Conservation (phyloP, 2,888 invertebrate species). For the Calameuta filiformis region DNA sequence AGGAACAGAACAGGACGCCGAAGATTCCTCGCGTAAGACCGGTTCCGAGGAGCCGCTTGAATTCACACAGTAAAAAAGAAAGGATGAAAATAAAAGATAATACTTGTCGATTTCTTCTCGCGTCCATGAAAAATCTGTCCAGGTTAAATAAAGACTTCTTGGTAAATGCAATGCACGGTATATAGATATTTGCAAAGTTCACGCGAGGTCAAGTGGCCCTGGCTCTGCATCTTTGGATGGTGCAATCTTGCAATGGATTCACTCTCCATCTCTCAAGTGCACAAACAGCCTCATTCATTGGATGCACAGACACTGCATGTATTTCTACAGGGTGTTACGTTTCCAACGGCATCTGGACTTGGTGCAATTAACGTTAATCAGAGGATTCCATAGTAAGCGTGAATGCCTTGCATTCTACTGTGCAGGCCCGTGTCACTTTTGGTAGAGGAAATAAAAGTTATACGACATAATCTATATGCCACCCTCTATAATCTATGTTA, state of each 20-base stretch:
- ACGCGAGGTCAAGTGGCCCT: constrained; percentile 33
- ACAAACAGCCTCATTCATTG: not conserved
- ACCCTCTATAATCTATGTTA: not conserved
- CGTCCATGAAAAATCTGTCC: not conserved
- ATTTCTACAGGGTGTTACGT: not conserved
- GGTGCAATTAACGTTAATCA: not conserved
- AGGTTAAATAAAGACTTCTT: constrained; percentile 12
- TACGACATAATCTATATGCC: not conserved
- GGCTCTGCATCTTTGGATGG: not conserved
- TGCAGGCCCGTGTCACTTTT: not conserved
- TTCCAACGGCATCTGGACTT: not conserved
- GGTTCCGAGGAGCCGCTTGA: not conserved
- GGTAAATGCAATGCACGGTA: constrained; percentile 14
- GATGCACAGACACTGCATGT: not conserved
- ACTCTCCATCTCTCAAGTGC: not conserved
- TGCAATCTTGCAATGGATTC: not conserved
- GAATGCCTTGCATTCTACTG: not conserved
- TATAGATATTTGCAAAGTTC: constrained; percentile 29
- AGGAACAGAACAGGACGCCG: not conserved
- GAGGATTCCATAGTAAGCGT: not conserved
- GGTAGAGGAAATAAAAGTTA: not conserved
- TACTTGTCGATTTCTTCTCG: not conserved
- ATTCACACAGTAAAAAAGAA: not conserved
- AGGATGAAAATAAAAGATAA: not conserved
- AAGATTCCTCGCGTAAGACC: not conserved